Evolutionary conservation across 2,888 invertebrate genomes (phyloP), one percentile per base, ranked within the genome.

Genomic region (Abrostola triplasia): DNA sequence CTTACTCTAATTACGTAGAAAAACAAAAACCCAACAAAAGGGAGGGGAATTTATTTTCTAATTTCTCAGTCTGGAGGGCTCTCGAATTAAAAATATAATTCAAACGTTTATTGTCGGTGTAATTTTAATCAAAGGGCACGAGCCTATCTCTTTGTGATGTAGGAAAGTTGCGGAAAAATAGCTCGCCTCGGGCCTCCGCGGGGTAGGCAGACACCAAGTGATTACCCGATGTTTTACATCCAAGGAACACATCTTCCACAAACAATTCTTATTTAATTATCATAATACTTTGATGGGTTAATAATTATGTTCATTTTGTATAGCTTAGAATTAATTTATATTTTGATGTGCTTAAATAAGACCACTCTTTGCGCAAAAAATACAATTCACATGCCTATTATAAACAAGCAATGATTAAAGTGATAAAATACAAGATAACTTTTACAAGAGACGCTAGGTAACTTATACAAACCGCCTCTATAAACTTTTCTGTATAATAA

Each of bases 1-100:
- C 90, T 89, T 85, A 88, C 87, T 89, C 90, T 93, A 92, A 94
- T 94, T 93, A 92, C 90, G 85, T 85, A 87, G 85, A 88, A 90
- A 92, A 92, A 92, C 89, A 91, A 92, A 91, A 89, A 88, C 85
- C 84, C 87, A 79, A 87, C 90, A 89, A 90, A 90, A 78, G 76
- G 83, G 84, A 76, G 81, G 82, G 62, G 82, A 73, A 92, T 92
- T 91, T 91, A 92, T 92, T 90, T 88, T 89, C 85, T 90, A 90
- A 92, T 92, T 91, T 90, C 90, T 89, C 87, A 85, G 85, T 79
- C 77, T 79, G 79, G 76, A 78, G 83, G 82, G 80, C 80, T 81
- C 79, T 84, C 79, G 86, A 87, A 90, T 90, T 90, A 89, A 91
- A 91, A 90, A 89, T 85, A 86, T 86, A 86, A 87, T 85, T 87